phyloP scores from a whole-genome alignment of 2,797 vertebrate species.

The Pangasius djambal region DNA sequence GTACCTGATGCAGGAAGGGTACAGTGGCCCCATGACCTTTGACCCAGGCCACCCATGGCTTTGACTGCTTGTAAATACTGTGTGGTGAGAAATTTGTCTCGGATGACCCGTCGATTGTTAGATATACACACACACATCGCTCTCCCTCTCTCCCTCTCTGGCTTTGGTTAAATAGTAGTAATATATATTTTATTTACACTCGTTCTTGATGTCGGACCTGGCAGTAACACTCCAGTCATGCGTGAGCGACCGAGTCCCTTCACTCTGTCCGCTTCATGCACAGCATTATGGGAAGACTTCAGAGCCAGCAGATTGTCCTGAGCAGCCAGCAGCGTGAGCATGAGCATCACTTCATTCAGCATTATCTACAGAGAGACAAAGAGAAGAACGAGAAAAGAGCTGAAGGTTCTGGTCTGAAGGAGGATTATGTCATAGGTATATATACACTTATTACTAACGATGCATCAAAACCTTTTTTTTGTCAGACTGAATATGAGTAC shows the following conservation, averaged over 20 bases:
- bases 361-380: constrained; percentile 79
- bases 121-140: not conserved
- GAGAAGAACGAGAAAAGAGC: constrained; percentile 23
- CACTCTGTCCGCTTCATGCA: constrained; percentile 46
- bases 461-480: not conserved
- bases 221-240: constrained; percentile 58
- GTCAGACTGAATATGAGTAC: not conserved
- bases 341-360: constrained; percentile 79
- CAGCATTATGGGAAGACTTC: constrained; percentile 71
- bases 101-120: constrained; percentile 35
- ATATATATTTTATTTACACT: constrained; percentile 63
- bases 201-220: constrained; percentile 39
- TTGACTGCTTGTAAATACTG: constrained; percentile 49
- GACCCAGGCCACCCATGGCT: constrained; percentile 40
- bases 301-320: constrained; percentile 68
- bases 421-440: not conserved
- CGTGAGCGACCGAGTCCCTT: constrained; percentile 57
- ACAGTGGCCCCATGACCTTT: constrained; percentile 31
- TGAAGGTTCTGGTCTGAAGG: not conserved
- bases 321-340: constrained; percentile 61
- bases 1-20: constrained; percentile 67
- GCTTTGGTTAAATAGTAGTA: constrained; percentile 71
- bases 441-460: not conserved
- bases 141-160: not conserved
- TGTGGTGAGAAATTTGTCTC: constrained; percentile 27